These are phyloP conservation scores for Sialia sialis DNA, from an alignment of 2,113 vertebrate genomes.

Conservation along the genomic window DNA sequence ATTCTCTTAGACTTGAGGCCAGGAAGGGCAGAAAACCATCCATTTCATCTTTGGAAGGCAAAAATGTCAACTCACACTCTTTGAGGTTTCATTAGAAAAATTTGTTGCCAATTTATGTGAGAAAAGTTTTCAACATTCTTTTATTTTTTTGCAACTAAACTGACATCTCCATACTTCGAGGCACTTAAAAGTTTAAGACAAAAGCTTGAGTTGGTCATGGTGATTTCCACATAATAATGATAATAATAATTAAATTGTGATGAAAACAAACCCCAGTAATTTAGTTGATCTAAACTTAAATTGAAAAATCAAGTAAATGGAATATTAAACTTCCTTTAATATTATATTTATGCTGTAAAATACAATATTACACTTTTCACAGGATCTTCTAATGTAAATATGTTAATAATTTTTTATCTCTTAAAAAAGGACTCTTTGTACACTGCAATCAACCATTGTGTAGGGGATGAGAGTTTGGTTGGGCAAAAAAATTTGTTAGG, in stretches of 20 bases:
- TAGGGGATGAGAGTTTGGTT: background rate
- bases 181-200: background rate
- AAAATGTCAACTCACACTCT: background rate
- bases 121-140: background rate
- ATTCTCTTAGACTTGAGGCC: background rate
- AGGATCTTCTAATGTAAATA: background rate
- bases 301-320: background rate
- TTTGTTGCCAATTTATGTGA: background rate
- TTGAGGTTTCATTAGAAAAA: background rate
- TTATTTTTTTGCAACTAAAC: background rate
- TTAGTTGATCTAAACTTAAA: background rate
- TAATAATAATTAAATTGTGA: background rate
- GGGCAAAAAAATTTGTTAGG: background rate
- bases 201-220: background rate
- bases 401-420: background rate
- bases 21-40: background rate
- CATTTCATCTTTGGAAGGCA: background rate
- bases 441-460: background rate
- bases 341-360: background rate
- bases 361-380: background rate
- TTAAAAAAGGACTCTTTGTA: background rate
- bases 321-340: background rate
- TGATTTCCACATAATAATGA: background rate
- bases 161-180: background rate
- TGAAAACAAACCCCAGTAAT: background rate